Conservation (phyloP, 2,797 vertebrate genomes). For the Neosilurus mollespiculum region DNA sequence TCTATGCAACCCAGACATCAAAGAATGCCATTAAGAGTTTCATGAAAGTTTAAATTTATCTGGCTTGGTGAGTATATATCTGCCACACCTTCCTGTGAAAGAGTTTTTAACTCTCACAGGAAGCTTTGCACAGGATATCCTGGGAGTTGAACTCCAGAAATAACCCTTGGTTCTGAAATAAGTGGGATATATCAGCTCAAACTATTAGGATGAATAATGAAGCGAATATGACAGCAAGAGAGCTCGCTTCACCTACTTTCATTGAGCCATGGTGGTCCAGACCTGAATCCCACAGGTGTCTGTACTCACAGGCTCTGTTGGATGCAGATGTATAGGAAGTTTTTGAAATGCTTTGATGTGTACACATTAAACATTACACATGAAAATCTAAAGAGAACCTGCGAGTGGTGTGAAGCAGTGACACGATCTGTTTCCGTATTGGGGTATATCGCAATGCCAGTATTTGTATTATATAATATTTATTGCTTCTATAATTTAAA, state of each 20-base stretch:
- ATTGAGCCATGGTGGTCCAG: conserved; percentile 35
- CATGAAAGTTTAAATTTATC: conserved; percentile 58
- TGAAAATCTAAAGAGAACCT: not conserved
- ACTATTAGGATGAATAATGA: conserved; percentile 54
- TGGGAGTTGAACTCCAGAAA: conserved; percentile 42
- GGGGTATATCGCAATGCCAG: not conserved
- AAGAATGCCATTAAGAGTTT: conserved; percentile 55
- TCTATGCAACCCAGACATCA: conserved; percentile 59
- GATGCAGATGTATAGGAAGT: not conserved
- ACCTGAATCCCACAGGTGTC: conserved; percentile 2
- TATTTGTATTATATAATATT: not conserved
- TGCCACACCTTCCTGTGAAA: conserved; percentile 43
- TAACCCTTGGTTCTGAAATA: conserved; percentile 40
- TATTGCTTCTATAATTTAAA: not conserved
- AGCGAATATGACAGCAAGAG: conserved; percentile 41
- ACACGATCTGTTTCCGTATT: not conserved
- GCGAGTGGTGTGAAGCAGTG: not conserved
- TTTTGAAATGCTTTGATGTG: not conserved
- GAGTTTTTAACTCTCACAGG: conserved; percentile 22
- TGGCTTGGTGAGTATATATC: conserved; percentile 48
- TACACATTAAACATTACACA: not conserved
- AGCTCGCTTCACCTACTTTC: conserved; percentile 46
- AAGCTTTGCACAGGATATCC: conserved; percentile 32
- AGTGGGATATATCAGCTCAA: conserved; percentile 30
- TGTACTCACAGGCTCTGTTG: conserved; percentile 20